Conservation (phyloP, 2,888 invertebrate species). For the Dryadula phaetusa region DNA sequence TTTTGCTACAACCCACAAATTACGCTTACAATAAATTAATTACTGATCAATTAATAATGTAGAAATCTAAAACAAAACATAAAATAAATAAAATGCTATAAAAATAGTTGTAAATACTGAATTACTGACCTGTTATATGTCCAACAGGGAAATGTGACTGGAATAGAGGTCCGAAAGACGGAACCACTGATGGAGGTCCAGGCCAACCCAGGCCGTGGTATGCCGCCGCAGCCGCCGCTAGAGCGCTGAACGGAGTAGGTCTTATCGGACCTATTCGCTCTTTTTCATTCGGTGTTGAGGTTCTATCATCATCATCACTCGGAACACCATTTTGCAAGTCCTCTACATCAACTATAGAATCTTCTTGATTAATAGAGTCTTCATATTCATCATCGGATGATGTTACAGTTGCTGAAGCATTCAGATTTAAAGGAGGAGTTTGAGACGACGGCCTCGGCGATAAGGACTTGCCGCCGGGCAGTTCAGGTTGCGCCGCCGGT, state of each 20-base stretch:
- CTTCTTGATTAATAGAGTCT: conserved; percentile 88
- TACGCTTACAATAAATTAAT: neutral
- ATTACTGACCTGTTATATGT: conserved; percentile 77
- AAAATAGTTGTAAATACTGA: too few species aligned
- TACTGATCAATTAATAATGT: neutral
- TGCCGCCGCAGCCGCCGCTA: conserved; percentile 87
- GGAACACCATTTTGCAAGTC: conserved; percentile 86
- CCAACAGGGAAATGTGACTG: conserved; percentile 86
- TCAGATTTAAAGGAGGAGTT: conserved; percentile 77
- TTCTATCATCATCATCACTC: conserved; percentile 78
- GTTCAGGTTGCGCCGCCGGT: conserved; percentile 74
- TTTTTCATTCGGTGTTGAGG: conserved; percentile 62
- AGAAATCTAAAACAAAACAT: conserved; percentile 2
- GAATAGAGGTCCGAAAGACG: conserved; percentile 87
- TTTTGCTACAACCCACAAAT: conserved; percentile 9
- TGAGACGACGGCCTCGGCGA: conserved; percentile 74
- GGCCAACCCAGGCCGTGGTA: conserved; percentile 86
- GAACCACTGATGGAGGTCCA: conserved; percentile 82
- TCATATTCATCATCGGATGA: conserved; percentile 87
- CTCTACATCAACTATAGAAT: conserved; percentile 91
- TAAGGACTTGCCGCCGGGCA: conserved; percentile 72
- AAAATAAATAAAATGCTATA: conserved; percentile 28
- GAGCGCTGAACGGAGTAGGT: conserved; percentile 90
- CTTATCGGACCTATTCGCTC: conserved; percentile 86
- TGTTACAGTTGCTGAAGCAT: conserved; percentile 76